Evolutionary conservation across 2,797 vertebrate species (phyloP), one percentile per base, ranked within the genome.

Genomic region (Notamacropus eugenii): DNA sequence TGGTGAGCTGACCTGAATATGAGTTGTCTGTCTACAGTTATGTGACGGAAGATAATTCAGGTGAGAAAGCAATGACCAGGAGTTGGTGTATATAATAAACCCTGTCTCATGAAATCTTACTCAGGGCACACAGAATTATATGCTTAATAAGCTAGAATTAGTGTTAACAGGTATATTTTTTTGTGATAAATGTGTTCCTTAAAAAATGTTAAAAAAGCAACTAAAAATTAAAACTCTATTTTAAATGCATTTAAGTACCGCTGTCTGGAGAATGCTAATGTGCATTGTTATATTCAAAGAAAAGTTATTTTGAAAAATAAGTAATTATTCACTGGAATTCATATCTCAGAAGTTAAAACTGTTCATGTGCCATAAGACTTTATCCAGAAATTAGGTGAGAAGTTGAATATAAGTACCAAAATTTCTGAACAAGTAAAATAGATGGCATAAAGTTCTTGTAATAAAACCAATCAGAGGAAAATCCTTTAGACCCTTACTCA

Each of bases 11-110:
- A 96, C 94, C 24, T 56, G 90, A 96, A 46, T 0, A 0, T 59
- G 93, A 90, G 46, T 87, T 29, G 16, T 95, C 87, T 95, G 92
- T 92, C 0, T 0, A 34, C 52, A 0, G 0, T 55, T 0, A 0
- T 34, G 55, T 55, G 24, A 19, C 91, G 27, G 34, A 93, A 46
- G 8, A 91, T 31, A 10, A 91, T 91, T 91, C 34, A 13, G 67
- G 13, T 1, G 0, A 0, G 0, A 31, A 55, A 90, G 19, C n/a
- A 50, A 58, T 50, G 27, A 74, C 27, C 2, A 93, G 27, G 16
- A 95, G 59, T 57, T 55, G 16, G 50, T 93, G 2, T 90, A 34
- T 16, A 52, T 52, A 46, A 16, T 40, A 54, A 95, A 52, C 55
- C 56, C 28, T 0, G 0, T 87, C 74, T 87, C 74, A 50, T 87